Percentiles rank a stretch among this genome's conserved stretches.
Evolutionary conservation across 1,140 invertebrate species (phyloP).

Genomic region (Notospermus geniculatus): DNA sequence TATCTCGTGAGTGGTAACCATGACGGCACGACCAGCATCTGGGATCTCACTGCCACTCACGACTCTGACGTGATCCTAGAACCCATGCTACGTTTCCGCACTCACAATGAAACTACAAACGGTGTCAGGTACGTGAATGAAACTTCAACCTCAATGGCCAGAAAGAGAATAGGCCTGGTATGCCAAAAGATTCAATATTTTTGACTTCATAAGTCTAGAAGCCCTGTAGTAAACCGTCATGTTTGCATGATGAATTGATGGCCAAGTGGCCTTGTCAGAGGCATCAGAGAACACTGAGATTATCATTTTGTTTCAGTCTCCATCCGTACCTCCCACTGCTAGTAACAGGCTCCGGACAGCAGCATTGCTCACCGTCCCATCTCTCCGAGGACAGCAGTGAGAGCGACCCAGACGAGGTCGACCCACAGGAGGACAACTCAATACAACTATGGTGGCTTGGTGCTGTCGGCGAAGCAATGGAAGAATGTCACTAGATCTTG

Average conservation of each 20-base stretch:
- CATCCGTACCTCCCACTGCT: constrained; percentile 76
- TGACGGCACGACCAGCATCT: constrained; percentile 71
- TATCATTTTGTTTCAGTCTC: constrained; percentile 59
- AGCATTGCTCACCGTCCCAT: constrained; percentile 53
- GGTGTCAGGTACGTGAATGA: constrained; percentile 63
- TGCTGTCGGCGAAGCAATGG: too few relatives aligned
- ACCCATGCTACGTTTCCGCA: constrained; percentile 62
- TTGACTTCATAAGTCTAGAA: background rate
- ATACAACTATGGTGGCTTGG: background rate
- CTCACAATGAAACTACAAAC: constrained; percentile 80
- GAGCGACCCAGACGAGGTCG: constrained; percentile 1
- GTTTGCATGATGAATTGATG: background rate
- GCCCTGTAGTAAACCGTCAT: background rate
- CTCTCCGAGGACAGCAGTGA: background rate
- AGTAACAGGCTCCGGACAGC: constrained; percentile 78
- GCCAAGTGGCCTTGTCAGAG: background rate
- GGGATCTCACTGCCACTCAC: constrained; percentile 59
- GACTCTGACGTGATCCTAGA: constrained; percentile 38
- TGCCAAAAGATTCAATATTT: background rate
- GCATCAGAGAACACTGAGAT: background rate
- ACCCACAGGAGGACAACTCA: background rate
- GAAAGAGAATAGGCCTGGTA: background rate
- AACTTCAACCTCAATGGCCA: background rate
- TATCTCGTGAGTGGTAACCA: constrained; percentile 64
- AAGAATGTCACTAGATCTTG: too few relatives aligned